Evolutionary conservation across 2,113 vertebrate genomes (phyloP), one percentile per base, ranked within the genome.

Genomic region (Orthonyx spaldingii): DNA sequence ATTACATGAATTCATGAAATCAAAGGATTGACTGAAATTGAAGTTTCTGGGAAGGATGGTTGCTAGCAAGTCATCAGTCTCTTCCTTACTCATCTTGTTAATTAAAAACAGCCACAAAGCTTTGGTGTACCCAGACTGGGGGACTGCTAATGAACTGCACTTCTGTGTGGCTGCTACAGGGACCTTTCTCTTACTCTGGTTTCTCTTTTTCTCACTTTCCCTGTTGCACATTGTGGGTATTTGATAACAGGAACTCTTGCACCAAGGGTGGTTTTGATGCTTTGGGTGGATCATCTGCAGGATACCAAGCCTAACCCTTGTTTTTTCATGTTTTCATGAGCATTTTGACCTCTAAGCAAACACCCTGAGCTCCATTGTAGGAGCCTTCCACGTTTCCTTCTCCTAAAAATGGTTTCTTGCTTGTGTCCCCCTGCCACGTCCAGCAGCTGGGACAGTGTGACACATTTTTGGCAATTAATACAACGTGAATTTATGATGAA

Each of bases 71-170:
- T 33, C 75, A 20, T 56, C 63, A 55, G 30, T 70, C n/a, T 70
- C 59, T 91, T 66, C 64, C 42, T 89, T 82, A 39, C 50, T 93
- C 78, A 61, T 89, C 41, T 37, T n/a, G 4, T 84, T 95, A 95
- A 95, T 93, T 95, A 91, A 91, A 93, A 93, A 11, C 39, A 88
- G 63, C 39, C 50, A 55, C 56, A 76, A 93, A 91, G 89, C 87
- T 95, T 83, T 83, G 77, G 52, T 76, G 60, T 56, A 32, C 11
- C 23, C 60, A 64, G 52, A 19, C 53, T 89, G 7, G 16, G 30
- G 1, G 2, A 18, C 32, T 82, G 37, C 49, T 91, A 78, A 91
- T 94, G 84, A 92, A 53, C 60, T 82, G 41, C 57, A 42, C 5
- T 61, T 91, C 26, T 26, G 41, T 87, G 24, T 1, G 5, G 39